Evolutionary conservation across 2,113 vertebrate genomes (phyloP), one percentile per base, ranked within the genome.

Genomic region (Macroglossus sobrinus): DNA sequence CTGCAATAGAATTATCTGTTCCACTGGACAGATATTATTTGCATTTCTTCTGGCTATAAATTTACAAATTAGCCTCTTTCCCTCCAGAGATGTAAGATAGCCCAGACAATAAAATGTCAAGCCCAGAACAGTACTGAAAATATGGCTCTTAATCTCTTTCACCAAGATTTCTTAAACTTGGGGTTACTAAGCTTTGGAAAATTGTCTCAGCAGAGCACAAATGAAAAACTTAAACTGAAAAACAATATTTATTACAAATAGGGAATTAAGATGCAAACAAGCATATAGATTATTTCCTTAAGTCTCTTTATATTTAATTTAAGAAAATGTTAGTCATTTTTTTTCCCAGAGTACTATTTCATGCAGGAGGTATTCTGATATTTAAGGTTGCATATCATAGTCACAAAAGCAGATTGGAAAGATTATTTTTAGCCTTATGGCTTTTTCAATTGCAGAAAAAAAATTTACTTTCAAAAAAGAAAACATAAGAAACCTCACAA

Each of bases 381-480:
- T 81, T 95, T 92, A 92, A 93, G 66, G 74, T 12, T 93, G n/a
- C 2, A 43, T 26, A 93, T 63, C 30, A 71, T 19, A 53, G 4
- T 80, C 79, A 91, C 19, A 64, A 90, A 87, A 1, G 24, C 43
- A 90, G 28, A 19, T 53, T 95, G 19, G 35, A 94, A 94, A 88
- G 24, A 6, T 79, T 93, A 95, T 93, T 95, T 97, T 89, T 89
- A 95, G 63, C 28, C 33, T 64, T 82, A 22, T 35, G 43, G 45
- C 24, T 35, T 97, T 96, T 92, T 74, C 53, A 84, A 63, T 40
- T 90, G 26, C 18, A 90, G 64, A 84, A 84, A 18, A 50, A 96
- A 64, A 63, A 90, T 95, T 96, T 87, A 7, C 61, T 96, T 87
- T 26, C 71, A 91, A 81, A 55, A 94, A 76, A 75, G 33, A 94